Percentiles rank a stretch among this genome's conserved stretches.
These are phyloP conservation scores for Odontocolon sp. DNA, from an alignment of 2,888 invertebrate species.

Conservation along the genomic window DNA sequence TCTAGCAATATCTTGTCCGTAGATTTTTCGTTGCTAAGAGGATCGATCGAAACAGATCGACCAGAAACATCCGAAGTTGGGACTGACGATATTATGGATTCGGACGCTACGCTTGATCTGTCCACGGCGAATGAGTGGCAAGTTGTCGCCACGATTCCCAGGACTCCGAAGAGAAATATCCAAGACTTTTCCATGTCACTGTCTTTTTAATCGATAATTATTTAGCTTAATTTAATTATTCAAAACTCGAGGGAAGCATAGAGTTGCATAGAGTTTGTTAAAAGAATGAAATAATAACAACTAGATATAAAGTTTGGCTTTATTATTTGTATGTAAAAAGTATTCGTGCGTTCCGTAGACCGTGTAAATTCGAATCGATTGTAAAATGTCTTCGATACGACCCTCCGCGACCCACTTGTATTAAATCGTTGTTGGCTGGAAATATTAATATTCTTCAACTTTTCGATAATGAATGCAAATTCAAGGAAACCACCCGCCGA, in stretches of 20 bases:
- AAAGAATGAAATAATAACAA: neutral
- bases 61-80: neutral
- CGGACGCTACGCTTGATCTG: constrained; percentile 39
- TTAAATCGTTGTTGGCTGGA: constrained; percentile 1
- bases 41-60: constrained; percentile 32
- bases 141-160: constrained; percentile 42
- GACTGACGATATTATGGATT: constrained; percentile 13
- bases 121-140: constrained; percentile 48
- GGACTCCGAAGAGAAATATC: constrained; percentile 43
- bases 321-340: neutral
- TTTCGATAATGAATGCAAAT: constrained; percentile 44
- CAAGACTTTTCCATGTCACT: constrained; percentile 46
- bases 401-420: constrained; percentile 35
- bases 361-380: constrained; percentile 43
- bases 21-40: constrained; percentile 49
- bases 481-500: constrained; percentile 30
- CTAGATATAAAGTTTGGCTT: neutral
- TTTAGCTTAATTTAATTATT: neutral
- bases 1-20: constrained; percentile 57
- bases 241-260: too few species aligned
- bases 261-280: neutral
- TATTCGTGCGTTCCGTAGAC: neutral
- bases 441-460: constrained; percentile 37
- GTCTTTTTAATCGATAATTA: neutral
- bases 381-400: constrained; percentile 28